Evolutionary conservation across 2,888 invertebrate genomes (phyloP), one percentile per base, ranked within the genome.

Genomic region (Congeria kusceri): DNA sequence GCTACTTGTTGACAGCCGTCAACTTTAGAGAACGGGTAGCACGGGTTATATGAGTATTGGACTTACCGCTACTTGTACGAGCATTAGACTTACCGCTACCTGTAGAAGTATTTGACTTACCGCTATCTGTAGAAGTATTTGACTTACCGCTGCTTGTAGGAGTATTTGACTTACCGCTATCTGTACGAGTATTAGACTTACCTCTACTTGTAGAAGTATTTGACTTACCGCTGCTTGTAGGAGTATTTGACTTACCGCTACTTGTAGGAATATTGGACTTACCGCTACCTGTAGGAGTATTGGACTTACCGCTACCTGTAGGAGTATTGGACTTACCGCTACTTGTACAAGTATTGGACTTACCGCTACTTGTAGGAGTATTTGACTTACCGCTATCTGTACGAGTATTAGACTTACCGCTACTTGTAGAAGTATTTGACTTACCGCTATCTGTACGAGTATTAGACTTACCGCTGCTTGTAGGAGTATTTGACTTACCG

Each of bases 331-430:
- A 7, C 62, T n/a, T 62, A 62, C 62, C 9, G 62, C 62, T 4
- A 39, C 62, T 20, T 23, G 7, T n/a, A n/a, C n/a, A n/a, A n/a
- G n/a, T n/a, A 67, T 18, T 25, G n/a, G 2, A 7, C 62, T n/a
- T 62, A 62, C 62, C 9, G 62, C 62, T 4, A 39, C 62, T 20
- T 23, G 7, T n/a, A n/a, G n/a, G n/a, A n/a, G n/a, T n/a, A n/a
- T n/a, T n/a, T n/a, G n/a, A n/a, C n/a, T n/a, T n/a, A n/a, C n/a
- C n/a, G n/a, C n/a, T n/a, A n/a, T n/a, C n/a, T n/a, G n/a, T n/a
- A n/a, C n/a, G n/a, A n/a, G n/a, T n/a, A 67, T 18, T 25, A 20
- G 2, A 7, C 62, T n/a, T 62, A 62, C 62, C 9, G 62, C 62
- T 4, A 39, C 62, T 20, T 23, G 7, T 27, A 5, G 20, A 29